Conservation (phyloP, 53 echinoderm and acorn worm species). For the Actinopyga echinites region DNA sequence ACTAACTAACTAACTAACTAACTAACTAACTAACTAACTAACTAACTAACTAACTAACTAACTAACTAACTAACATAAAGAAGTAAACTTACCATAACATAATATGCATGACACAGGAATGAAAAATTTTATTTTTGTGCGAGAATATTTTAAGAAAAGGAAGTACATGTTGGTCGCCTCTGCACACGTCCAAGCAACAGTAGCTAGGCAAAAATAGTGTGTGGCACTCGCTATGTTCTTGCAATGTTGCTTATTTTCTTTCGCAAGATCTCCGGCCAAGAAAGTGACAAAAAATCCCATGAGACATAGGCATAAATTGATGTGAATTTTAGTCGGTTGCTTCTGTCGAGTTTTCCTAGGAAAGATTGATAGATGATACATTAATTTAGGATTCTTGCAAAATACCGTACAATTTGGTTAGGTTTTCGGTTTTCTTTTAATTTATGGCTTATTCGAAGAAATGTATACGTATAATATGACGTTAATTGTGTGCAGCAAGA, state of each 20-base stretch:
- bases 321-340: neutral
- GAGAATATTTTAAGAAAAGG: neutral
- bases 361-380: too few relatives aligned
- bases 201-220: constrained; percentile 4
- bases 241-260: neutral
- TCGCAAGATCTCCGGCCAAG: neutral
- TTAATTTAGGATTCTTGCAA: too few relatives aligned
- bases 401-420: too few relatives aligned
- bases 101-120: neutral
- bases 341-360: neutral
- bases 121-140: neutral
- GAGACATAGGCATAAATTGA: constrained; percentile 1
- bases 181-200: neutral
- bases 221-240: neutral
- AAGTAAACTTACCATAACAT: neutral
- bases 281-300: constrained; percentile 14
- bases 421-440: too few relatives aligned
- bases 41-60: too few relatives aligned
- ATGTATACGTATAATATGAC: too few relatives aligned
- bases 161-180: constrained; percentile 2
- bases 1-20: too few relatives aligned
- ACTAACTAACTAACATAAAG: neutral
- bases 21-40: too few relatives aligned
- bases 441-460: too few relatives aligned
- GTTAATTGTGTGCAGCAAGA: too few relatives aligned